Evolutionary conservation across 2,113 vertebrate species (phyloP).

Genomic region (Myrmecobius fasciatus): DNA sequence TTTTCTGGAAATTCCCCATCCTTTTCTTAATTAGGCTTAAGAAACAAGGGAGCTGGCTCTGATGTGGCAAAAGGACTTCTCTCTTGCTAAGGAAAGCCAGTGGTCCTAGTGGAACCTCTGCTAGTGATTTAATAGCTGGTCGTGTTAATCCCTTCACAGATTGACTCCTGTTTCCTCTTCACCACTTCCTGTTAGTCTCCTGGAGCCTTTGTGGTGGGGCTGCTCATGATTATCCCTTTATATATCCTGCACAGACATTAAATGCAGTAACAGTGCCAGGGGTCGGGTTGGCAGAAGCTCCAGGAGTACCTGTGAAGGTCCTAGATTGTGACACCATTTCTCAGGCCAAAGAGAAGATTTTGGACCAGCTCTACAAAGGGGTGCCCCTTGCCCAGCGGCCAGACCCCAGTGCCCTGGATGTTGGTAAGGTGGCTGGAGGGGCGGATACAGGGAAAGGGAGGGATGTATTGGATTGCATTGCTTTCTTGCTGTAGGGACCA

Average conservation of each 20-base stretch:
- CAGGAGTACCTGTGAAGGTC: constrained; percentile 92
- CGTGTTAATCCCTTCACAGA: not conserved
- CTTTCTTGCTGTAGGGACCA: not conserved
- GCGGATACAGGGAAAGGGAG: not conserved
- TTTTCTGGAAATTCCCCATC: not conserved
- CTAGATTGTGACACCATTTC: constrained; percentile 97
- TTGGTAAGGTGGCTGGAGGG: constrained; percentile 87
- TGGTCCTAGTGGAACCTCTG: not conserved
- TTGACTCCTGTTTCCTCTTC: not conserved
- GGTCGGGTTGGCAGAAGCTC: constrained; percentile 84
- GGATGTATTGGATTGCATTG: not conserved
- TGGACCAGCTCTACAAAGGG: constrained; percentile 96
- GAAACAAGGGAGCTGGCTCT: not conserved
- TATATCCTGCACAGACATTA: constrained; percentile 86
- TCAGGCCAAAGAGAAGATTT: constrained; percentile 98
- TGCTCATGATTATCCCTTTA: not conserved
- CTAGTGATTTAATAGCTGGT: not conserved
- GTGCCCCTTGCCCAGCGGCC: constrained; percentile 93
- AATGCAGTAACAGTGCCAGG: constrained; percentile 90
- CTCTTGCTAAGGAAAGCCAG: not conserved
- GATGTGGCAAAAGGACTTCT: not conserved
- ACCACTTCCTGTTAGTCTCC: not conserved
- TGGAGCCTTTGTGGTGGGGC: not conserved
- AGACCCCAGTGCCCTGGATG: constrained; percentile 92
- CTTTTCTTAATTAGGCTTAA: not conserved